Percentiles rank a stretch among this genome's conserved stretches.
phyloP scores from a whole-genome alignment of 2,113 vertebrate species.

The Ameiurus melas region DNA sequence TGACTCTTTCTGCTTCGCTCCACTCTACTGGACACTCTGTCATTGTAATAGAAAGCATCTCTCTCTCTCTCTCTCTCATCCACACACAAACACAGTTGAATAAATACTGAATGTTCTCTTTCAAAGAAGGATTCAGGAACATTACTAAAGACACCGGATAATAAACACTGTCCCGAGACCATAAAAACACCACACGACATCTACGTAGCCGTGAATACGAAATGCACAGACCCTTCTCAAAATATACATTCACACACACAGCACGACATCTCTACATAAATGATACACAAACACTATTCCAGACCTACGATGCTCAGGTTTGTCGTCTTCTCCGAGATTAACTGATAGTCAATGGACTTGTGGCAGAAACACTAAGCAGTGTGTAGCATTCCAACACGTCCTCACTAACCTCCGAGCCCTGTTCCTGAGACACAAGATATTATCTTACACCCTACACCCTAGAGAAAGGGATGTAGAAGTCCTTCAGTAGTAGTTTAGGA shows the following conservation, averaged over 20 bases:
- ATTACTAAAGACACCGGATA: not conserved
- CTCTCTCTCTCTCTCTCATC: not conserved
- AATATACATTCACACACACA: constrained; percentile 3
- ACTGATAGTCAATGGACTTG: not conserved
- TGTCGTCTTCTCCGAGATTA: not conserved
- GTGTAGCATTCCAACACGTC: constrained; percentile 39
- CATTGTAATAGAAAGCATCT: constrained; percentile 51
- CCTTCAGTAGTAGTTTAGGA: constrained; percentile 40
- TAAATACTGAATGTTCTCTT: constrained; percentile 18
- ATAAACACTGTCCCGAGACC: not conserved
- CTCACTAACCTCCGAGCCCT: constrained; percentile 25
- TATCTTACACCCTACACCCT: constrained; percentile 38
- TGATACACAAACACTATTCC: not conserved
- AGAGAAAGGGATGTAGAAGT: constrained; percentile 41
- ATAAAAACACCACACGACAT: not conserved
- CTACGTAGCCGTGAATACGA: not conserved
- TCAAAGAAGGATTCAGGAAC: constrained; percentile 4
- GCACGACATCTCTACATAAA: not conserved
- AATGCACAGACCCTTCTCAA: not conserved
- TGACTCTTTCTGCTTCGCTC: constrained; percentile 12
- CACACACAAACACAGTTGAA: constrained; percentile 25
- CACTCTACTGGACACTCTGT: constrained; percentile 40
- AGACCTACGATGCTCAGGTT: not conserved
- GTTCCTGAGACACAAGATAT: constrained; percentile 41
- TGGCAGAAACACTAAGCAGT: constrained; percentile 32